phyloP scores from a whole-genome alignment of 2,113 vertebrate species.

The Brachionichthys hirsutus region DNA sequence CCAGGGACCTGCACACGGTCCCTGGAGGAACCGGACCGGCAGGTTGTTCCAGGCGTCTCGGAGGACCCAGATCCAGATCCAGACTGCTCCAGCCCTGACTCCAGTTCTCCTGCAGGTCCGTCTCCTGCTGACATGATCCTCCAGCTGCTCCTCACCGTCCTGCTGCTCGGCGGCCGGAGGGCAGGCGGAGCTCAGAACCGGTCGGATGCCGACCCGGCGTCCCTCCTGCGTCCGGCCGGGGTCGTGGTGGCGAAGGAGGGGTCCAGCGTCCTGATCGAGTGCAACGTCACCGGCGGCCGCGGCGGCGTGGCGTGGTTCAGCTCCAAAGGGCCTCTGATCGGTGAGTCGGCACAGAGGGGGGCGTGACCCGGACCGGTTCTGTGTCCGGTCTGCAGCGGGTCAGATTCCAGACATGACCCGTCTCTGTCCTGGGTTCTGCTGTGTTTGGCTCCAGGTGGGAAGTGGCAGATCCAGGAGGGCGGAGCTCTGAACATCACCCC shows the following conservation, averaged over 20 bases:
- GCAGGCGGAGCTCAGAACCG: constrained; percentile 15
- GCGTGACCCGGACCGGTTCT: background rate
- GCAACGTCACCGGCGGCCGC: constrained; percentile 79
- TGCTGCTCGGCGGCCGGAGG: constrained; percentile 22
- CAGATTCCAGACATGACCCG: background rate
- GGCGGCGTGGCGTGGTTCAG: constrained; percentile 85
- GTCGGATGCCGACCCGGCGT: background rate
- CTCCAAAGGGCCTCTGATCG: constrained; percentile 81
- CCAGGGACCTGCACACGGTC: too few species aligned
- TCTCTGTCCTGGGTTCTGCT: background rate
- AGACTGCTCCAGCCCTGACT: too few species aligned
- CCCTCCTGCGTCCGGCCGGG: constrained; percentile 44
- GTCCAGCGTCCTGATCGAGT: constrained; percentile 80
- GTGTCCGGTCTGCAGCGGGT: background rate
- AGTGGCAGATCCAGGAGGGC: constrained; percentile 79
- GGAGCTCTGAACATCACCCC: constrained; percentile 86
- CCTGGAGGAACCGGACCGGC: too few species aligned
- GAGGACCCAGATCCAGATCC: too few species aligned
- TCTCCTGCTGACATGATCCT: background rate
- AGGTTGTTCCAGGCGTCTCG: too few species aligned
- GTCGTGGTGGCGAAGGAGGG: constrained; percentile 87
- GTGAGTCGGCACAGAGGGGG: constrained; percentile 72
- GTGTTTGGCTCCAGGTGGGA: constrained; percentile 73
- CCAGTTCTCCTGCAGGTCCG: constrained; percentile 41
- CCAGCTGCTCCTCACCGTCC: background rate